Evolutionary conservation across 2,888 invertebrate genomes (phyloP), one percentile per base, ranked within the genome.

Genomic region (Macroteleia sp.): DNA sequence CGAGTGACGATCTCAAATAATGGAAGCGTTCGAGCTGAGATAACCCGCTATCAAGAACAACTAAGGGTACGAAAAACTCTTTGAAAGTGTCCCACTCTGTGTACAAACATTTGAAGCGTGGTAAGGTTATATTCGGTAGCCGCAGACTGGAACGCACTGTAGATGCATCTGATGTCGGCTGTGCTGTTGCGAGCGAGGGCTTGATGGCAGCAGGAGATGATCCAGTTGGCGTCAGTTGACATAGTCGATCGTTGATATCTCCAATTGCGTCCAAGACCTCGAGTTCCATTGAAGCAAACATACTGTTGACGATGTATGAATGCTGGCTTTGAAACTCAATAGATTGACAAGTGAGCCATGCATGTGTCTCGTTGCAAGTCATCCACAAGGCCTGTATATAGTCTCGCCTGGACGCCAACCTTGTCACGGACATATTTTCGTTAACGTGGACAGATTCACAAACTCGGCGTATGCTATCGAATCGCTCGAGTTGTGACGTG

Each of bases 81-180:
- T 20, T 28, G 32, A 59, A 59, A 6, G 59, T 32, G 16, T 42
- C 34, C 59, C 59, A 59, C 3, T 52, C 52, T 1, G 52, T n/a
- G 17, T 52, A 52, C 36, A 19, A 36, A 52, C 52, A 34, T 6
- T 34, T 36, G 22, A 52, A 52, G 1, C 52, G 34, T 4, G 52
- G 22, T 22, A 52, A 6, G 4, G n/a, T 14, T 19, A 50, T 50
- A 8, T 12, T 16, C 10, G 50, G 34, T 17, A 30, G 9, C 9
- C 30, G 4, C 30, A 30, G 8, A 10, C 9, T 30, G 8, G 10
- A 4, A 8, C 30, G 30, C 30, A 30, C 9, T 30, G 30, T 9
- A 10, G 8, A 8, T 4, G 4, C 10, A 10, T 30, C 9, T 4
- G 30, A 30, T n/a, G n/a, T n/a, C n/a, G n/a, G n/a, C n/a, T n/a